These are phyloP conservation scores for Micromesistius poutassou DNA, from an alignment of 2,797 vertebrate species.

Conservation along the genomic window DNA sequence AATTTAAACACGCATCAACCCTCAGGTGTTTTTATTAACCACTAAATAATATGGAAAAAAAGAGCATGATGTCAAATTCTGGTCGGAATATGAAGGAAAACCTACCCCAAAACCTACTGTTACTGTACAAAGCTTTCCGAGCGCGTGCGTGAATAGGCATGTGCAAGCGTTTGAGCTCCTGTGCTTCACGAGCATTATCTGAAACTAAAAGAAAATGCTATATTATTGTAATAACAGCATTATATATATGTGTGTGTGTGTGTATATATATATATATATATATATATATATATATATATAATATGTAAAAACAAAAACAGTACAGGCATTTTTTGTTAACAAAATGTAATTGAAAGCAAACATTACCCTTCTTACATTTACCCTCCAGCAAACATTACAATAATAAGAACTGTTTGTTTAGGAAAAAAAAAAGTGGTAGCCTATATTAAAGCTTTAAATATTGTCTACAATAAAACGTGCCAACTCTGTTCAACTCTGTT, in stretches of 20 bases:
- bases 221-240: background rate
- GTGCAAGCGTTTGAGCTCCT: constrained; percentile 39
- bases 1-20: background rate
- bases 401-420: background rate
- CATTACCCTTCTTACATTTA: background rate
- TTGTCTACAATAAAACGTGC: constrained; percentile 60
- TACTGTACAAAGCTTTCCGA: constrained; percentile 3
- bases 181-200: constrained; percentile 55
- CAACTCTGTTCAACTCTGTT: constrained; percentile 52
- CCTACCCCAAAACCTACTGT: constrained; percentile 23
- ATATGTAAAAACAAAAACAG: background rate
- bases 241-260: too few species aligned
- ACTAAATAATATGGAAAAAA: background rate
- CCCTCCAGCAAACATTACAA: constrained; percentile 1
- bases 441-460: constrained; percentile 34
- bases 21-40: background rate
- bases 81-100: background rate
- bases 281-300: background rate
- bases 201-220: constrained; percentile 51
- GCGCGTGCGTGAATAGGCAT: constrained; percentile 14
- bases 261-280: background rate
- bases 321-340: background rate
- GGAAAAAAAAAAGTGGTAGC: background rate
- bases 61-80: background rate
- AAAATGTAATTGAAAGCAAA: background rate